phyloP scores from a whole-genome alignment of 1,140 invertebrate species.

The Lepidotrigona ventralis region DNA sequence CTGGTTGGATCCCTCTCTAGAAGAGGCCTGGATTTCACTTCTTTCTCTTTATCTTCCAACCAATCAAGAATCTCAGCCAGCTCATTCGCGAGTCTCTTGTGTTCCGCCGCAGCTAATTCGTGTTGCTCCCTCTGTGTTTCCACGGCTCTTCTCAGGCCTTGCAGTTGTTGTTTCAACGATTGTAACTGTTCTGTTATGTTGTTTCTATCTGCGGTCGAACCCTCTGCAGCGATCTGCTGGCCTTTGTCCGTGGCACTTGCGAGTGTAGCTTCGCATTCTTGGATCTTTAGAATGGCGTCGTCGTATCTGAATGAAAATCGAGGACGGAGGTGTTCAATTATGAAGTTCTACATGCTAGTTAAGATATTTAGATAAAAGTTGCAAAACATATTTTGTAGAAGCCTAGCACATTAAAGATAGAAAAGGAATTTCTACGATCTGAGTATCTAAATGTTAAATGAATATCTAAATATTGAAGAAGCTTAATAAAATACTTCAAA shows the following conservation, averaged over 20 bases:
- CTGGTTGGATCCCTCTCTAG: conserved; percentile 88
- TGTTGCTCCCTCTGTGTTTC: conserved; percentile 93
- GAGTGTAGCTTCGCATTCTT: conserved; percentile 93
- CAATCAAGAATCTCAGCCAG: conserved; percentile 90
- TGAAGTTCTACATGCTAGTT: not conserved
- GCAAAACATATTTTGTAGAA: not conserved
- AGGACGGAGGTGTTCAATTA: not conserved
- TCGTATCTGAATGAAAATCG: conserved; percentile 84
- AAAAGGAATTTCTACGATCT: no score
- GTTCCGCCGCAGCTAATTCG: conserved; percentile 92
- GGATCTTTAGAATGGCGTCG: conserved; percentile 90
- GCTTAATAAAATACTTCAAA: no score
- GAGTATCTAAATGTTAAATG: not conserved
- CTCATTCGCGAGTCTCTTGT: conserved; percentile 89
- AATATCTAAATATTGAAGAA: no score
- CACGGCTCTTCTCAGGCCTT: conserved; percentile 88
- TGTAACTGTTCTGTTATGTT: conserved; percentile 93
- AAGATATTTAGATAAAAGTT: not conserved
- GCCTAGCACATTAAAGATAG: no score
- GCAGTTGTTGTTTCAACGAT: conserved; percentile 90
- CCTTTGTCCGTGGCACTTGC: conserved; percentile 94
- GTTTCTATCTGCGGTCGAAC: conserved; percentile 91
- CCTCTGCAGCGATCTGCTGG: conserved; percentile 93
- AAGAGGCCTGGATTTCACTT: conserved; percentile 90
- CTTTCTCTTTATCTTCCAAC: conserved; percentile 91